Percentiles rank a stretch among this genome's conserved stretches.
These are phyloP conservation scores for Dinocampus coccinellae DNA, from an alignment of 2,888 invertebrate genomes.

Conservation along the genomic window DNA sequence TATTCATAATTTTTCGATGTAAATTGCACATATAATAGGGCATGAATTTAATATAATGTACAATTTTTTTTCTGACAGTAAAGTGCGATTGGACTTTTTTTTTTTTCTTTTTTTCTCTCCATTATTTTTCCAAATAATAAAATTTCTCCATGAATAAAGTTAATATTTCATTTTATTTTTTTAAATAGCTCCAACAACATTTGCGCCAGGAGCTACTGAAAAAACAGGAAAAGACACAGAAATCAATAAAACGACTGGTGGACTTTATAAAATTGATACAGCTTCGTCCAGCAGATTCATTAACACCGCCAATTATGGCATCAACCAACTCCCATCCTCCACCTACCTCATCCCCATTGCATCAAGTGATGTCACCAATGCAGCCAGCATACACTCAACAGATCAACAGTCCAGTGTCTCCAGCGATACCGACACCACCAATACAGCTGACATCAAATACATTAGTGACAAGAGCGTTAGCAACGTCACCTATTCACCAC, in stretches of 20 bases:
- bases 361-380: constrained; percentile 49
- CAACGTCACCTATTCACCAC: constrained; percentile 50
- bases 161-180: background rate
- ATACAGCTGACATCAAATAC: constrained; percentile 40
- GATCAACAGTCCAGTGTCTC: constrained; percentile 27
- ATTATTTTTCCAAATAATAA: background rate
- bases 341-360: constrained; percentile 66
- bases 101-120: background rate
- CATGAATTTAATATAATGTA: constrained; percentile 4
- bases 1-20: background rate
- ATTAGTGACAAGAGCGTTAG: constrained; percentile 47
- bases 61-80: background rate
- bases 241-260: constrained; percentile 65
- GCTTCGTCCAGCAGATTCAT: constrained; percentile 49
- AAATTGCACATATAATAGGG: constrained; percentile 14
- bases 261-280: constrained; percentile 66
- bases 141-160: background rate
- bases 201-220: constrained; percentile 63
- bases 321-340: constrained; percentile 62
- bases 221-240: constrained; percentile 67
- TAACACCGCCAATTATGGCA: constrained; percentile 51
- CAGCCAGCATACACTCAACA: constrained; percentile 40
- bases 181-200: constrained; percentile 60
- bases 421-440: constrained; percentile 35
- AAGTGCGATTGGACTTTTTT: background rate